Evolutionary conservation across 2,113 vertebrate genomes (phyloP).

Genomic region (Phylloscopus whistleri): DNA sequence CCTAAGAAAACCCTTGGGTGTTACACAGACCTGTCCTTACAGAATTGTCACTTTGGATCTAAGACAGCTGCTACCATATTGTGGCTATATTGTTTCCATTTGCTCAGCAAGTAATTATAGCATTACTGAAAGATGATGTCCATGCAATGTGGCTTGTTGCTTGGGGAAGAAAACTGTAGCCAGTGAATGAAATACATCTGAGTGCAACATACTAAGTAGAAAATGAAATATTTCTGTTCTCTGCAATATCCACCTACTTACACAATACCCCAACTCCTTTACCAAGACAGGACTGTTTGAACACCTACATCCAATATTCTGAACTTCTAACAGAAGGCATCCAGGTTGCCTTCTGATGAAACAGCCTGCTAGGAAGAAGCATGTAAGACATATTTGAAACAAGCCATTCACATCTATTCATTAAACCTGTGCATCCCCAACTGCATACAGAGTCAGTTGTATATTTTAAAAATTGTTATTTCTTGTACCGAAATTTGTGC

Average conservation of each 20-base stretch:
- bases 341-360: not conserved
- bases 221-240: not conserved
- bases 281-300: not conserved
- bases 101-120: not conserved
- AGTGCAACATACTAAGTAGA: not conserved
- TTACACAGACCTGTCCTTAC: slow-evolving; percentile 28
- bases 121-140: not conserved
- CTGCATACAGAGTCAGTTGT: not conserved
- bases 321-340: not conserved
- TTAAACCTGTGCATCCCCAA: not conserved
- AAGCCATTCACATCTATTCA: not conserved
- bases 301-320: not conserved
- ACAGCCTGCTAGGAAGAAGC: not conserved
- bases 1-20: not conserved
- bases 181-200: not conserved
- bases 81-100: not conserved
- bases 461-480: not conserved
- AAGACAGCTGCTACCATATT: not conserved
- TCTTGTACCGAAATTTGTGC: not conserved
- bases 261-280: not conserved
- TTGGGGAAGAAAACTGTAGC: not conserved
- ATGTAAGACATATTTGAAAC: not conserved
- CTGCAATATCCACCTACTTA: not conserved
- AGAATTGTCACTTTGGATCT: slow-evolving; percentile 32
- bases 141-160: not conserved